phyloP scores from a whole-genome alignment of 2,113 vertebrate species.

The Bungarus multicinctus region DNA sequence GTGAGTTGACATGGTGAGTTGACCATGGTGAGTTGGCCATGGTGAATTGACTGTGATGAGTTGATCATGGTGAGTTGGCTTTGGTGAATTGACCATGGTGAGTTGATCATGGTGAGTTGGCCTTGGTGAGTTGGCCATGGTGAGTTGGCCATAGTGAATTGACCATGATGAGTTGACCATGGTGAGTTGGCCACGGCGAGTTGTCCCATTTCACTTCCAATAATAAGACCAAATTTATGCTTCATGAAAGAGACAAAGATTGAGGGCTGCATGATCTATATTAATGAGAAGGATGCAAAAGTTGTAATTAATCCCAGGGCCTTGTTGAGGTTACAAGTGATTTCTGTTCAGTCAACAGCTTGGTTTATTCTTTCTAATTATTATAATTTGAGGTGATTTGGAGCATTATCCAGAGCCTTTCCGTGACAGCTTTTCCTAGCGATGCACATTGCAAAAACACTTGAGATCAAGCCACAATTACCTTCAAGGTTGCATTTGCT shows the following conservation, averaged over 20 bases:
- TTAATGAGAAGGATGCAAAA: slow-evolving; percentile 7
- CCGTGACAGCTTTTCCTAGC: not conserved
- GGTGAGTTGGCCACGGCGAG: no score
- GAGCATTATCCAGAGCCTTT: not conserved
- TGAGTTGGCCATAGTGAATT: no score
- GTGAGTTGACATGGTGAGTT: no score
- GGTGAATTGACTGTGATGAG: no score
- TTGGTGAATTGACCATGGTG: no score
- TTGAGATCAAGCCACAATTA: not conserved
- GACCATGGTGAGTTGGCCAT: no score
- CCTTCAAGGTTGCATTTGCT: not conserved
- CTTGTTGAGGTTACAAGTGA: not conserved
- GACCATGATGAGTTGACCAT: no score
- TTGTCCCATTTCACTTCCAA: not conserved
- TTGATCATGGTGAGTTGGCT: no score
- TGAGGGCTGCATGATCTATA: not conserved
- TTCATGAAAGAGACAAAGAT: not conserved
- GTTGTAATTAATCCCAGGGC: not conserved
- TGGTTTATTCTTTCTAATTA: not conserved
- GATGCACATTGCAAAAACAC: not conserved
- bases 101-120: no score
- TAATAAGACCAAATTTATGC: not conserved
- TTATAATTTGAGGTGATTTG: not conserved
- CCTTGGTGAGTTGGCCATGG: no score
- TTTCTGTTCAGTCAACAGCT: not conserved